Conservation (phyloP, 2,113 vertebrate species). For the Tinamus guttatus region DNA sequence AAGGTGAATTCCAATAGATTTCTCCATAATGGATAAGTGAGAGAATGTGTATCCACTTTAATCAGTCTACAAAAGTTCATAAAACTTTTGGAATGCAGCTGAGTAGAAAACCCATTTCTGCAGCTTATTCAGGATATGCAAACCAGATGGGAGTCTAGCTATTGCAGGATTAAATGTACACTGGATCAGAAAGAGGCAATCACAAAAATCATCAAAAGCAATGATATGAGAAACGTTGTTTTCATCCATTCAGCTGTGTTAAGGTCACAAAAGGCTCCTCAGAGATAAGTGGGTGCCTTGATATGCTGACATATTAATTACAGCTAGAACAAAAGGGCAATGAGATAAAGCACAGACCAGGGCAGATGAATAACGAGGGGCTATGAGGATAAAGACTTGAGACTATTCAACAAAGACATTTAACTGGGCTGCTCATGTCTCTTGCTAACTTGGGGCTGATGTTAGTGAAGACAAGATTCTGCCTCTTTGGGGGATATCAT, state of each 20-base stretch:
- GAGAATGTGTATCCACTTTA: not conserved
- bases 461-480: not conserved
- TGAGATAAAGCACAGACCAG: not conserved
- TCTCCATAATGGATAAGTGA: not conserved
- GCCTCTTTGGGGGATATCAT: not conserved
- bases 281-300: conserved; percentile 21
- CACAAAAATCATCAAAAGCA: not conserved
- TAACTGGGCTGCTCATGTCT: conserved; percentile 27
- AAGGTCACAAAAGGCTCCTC: conserved; percentile 1
- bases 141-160: not conserved
- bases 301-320: conserved; percentile 32
- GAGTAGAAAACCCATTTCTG: not conserved
- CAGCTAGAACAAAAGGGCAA: conserved; percentile 3
- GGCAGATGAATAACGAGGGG: not conserved
- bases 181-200: not conserved
- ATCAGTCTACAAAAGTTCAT: not conserved
- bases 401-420: conserved; percentile 13
- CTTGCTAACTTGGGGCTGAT: not conserved
- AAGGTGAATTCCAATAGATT: not conserved
- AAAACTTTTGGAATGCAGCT: not conserved
- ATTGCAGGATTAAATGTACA: not conserved
- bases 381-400: conserved; percentile 10
- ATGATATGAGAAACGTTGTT: conserved; percentile 6
- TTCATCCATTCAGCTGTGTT: not conserved
- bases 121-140: conserved; percentile 13